Base-by-base conservation (phyloP, 2,888 invertebrate genomes). In the Volucella zonaria region DNA sequence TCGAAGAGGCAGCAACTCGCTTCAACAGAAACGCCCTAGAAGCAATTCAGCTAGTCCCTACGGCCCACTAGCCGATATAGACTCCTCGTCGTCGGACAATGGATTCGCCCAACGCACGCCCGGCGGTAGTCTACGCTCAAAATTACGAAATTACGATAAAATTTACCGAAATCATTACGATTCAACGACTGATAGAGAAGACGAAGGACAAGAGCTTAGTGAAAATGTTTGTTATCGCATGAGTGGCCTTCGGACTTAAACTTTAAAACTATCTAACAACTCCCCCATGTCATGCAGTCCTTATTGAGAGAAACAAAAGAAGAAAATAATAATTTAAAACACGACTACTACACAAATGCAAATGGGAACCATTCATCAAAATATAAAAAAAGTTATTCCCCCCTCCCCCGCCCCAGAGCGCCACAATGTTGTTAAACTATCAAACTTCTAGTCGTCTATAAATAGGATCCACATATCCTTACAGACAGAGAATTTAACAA, bases 151-250 rank as follows among this genome's bases (percentile, higher is more conserved):
- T 47, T 85, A 85, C 77, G 85, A 85, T 43, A 80, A 77, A 85
- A 58, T 85, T 38, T 81, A 85, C 47, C 81, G 85, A 81, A 81
- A 73, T 11, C 54, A 56, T 47, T 64, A 68, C 62, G 85, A 85
- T 1, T 43, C 85, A 58, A 18, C 76, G 47, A 71, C 66, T 12
- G 76, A 58, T n/a, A 76, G 51, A 15, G 52, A 62, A 8, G 81
- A 81, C 58, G 71, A 58, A 8, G 43, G 12, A 12, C 75, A 67
- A 18, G 85, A 85, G 64, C 81, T 85, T 12, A 77, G 67, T 59
- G 85, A 85, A 51, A 85, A 85, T 12, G 85, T 85, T 67, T 85
- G 85, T 68, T 85, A 85, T 58, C 85, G 85, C 73, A 81, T 81
- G 73, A 85, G 76, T 58, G 71, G 81, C 23, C 64, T 81, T 8